Conservation (phyloP, 1,140 invertebrate genomes). For the Brachystomella parvula region DNA sequence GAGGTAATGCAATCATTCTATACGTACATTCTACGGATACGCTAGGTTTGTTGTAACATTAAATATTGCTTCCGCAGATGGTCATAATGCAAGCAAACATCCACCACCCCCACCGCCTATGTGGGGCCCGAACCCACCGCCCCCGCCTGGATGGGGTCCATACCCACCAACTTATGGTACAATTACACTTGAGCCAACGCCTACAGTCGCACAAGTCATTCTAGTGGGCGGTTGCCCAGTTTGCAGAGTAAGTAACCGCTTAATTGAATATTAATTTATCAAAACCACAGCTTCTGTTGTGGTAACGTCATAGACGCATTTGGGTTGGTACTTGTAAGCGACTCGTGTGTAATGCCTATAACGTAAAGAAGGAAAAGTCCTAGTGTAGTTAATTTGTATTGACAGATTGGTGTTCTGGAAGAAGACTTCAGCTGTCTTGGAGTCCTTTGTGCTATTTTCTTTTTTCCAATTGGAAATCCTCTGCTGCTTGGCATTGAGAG, state of each 20-base stretch:
- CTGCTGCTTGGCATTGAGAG: conserved; percentile 68
- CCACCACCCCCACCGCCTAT: neutral
- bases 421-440: conserved; percentile 75
- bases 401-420: conserved; percentile 66
- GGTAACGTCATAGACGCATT: conserved; percentile 1
- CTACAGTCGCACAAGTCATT: conserved; percentile 53
- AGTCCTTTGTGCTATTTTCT: conserved; percentile 71
- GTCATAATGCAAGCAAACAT: no score
- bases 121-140: conserved; percentile 2
- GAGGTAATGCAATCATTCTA: no score
- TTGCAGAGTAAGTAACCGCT: conserved; percentile 64
- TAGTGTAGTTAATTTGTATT: conserved; percentile 4
- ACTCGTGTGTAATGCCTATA: neutral
- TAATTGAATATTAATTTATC: conserved; percentile 19
- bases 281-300: neutral
- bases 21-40: no score
- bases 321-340: neutral
- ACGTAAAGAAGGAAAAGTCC: neutral
- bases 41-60: no score
- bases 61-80: no score
- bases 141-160: neutral
- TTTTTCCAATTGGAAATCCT: conserved; percentile 75
- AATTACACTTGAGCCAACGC: conserved; percentile 29
- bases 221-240: conserved; percentile 71
- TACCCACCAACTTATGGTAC: neutral